Percentiles rank a stretch among this genome's conserved stretches.
phyloP scores from a whole-genome alignment of 2,113 vertebrate species.

The Macaca nemestrina region DNA sequence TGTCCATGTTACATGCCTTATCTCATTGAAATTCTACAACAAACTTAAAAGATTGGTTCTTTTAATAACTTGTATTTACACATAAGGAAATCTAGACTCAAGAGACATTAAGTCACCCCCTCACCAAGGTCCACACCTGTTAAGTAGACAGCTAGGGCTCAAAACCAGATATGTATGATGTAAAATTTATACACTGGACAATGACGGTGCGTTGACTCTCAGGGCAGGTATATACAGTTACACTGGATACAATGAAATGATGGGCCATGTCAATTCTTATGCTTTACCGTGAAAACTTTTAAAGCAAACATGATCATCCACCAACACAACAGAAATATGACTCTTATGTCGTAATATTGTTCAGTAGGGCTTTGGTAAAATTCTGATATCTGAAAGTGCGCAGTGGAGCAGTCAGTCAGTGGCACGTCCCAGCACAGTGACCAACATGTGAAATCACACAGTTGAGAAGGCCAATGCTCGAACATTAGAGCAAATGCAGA shows the following conservation, averaged over 20 bases:
- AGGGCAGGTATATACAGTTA: neutral
- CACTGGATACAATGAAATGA: neutral
- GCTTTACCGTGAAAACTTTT: constrained; percentile 13
- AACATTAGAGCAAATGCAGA: neutral
- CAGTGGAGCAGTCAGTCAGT: neutral
- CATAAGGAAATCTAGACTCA: neutral
- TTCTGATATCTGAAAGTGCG: neutral
- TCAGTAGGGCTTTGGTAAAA: constrained; percentile 54
- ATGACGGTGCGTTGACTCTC: rapidly evolving
- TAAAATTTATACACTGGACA: neutral
- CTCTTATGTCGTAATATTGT: neutral
- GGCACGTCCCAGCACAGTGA: neutral
- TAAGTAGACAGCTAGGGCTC: neutral
- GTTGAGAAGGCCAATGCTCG: neutral
- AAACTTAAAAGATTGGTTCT: neutral
- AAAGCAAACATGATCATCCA: neutral
- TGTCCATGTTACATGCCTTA: neutral
- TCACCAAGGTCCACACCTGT: neutral
- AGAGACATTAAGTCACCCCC: neutral
- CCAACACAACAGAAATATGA: neutral
- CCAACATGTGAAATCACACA: neutral
- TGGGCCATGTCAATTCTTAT: neutral
- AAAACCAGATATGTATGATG: neutral
- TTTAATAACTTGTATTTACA: neutral
- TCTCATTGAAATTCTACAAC: constrained; percentile 1